phyloP scores from a whole-genome alignment of 2,797 vertebrate genomes.

The Sebastes kiyomatsui region DNA sequence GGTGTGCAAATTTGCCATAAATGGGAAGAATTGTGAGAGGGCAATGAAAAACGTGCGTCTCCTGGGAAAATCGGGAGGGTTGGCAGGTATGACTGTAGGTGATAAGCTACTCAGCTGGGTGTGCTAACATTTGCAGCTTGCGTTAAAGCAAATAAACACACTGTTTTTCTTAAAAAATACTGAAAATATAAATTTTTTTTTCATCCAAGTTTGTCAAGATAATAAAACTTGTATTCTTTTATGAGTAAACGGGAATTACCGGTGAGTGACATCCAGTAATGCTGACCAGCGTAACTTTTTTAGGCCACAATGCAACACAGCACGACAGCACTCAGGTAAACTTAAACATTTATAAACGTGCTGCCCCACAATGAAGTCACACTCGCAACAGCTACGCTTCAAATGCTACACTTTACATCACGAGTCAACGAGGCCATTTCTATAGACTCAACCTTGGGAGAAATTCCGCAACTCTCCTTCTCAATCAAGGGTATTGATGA shows the following conservation, averaged over 20 bases:
- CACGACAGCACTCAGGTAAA: constrained; percentile 43
- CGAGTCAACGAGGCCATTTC: constrained; percentile 1
- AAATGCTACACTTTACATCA: background rate
- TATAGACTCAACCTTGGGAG: constrained; percentile 58
- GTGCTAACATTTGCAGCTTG: background rate
- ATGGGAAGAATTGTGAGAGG: background rate
- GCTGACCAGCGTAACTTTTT: constrained; percentile 9
- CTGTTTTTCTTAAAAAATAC: background rate
- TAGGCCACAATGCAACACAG: background rate
- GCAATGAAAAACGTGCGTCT: too few relatives aligned
- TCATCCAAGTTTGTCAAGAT: background rate
- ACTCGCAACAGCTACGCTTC: background rate
- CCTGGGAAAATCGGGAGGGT: too few relatives aligned
- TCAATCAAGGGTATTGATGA: constrained; percentile 69
- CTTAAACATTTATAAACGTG: constrained; percentile 47
- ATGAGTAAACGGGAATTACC: background rate
- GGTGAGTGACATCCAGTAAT: background rate
- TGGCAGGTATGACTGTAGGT: background rate
- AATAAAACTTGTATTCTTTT: background rate
- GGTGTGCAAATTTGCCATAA: background rate
- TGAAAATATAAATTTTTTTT: background rate
- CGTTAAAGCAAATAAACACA: background rate
- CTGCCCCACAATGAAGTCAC: constrained; percentile 1
- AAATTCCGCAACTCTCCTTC: constrained; percentile 38
- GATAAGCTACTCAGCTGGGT: background rate